These are phyloP conservation scores for Ptychoptera contaminata DNA, from an alignment of 2,888 invertebrate genomes.

Conservation along the genomic window DNA sequence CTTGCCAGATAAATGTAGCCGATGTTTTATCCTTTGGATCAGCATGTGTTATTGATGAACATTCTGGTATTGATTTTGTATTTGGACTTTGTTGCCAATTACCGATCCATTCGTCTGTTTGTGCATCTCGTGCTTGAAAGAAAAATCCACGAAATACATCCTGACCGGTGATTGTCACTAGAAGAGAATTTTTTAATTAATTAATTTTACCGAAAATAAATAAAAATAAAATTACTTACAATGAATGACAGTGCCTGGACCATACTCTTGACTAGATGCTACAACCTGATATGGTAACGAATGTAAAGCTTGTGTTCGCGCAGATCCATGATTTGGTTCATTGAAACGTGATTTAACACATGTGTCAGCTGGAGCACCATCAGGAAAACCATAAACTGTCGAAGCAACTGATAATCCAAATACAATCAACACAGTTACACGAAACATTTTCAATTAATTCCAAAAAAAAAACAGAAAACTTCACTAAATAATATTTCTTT, in stretches of 20 bases:
- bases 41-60: slow-evolving; percentile 63
- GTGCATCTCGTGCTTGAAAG: slow-evolving; percentile 59
- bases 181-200: not conserved
- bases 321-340: slow-evolving; percentile 64
- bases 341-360: slow-evolving; percentile 62
- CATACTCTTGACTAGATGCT: slow-evolving; percentile 46
- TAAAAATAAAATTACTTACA: slow-evolving; percentile 30
- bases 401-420: slow-evolving; percentile 25
- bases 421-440: slow-evolving; percentile 19
- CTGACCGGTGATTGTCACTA: slow-evolving; percentile 23
- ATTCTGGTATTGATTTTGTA: slow-evolving; percentile 61
- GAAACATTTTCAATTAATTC: not conserved
- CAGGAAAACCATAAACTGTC: slow-evolving; percentile 45
- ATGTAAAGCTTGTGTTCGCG: slow-evolving; percentile 44
- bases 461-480: not conserved
- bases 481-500: not conserved
- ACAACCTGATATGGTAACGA: slow-evolving; percentile 50
- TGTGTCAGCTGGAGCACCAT: slow-evolving; percentile 65
- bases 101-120: slow-evolving; percentile 59
- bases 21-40: slow-evolving; percentile 58
- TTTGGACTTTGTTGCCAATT: slow-evolving; percentile 56
- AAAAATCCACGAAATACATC: slow-evolving; percentile 68
- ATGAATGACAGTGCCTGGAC: slow-evolving; percentile 52
- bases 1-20: slow-evolving; percentile 59
- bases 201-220: not conserved